A percentile compares a stretch with the other conserved stretches of the same genome.
These are phyloP conservation scores for Drosophila peninsularis DNA, from an alignment of 2,888 invertebrate species.

Conservation along the genomic window DNA sequence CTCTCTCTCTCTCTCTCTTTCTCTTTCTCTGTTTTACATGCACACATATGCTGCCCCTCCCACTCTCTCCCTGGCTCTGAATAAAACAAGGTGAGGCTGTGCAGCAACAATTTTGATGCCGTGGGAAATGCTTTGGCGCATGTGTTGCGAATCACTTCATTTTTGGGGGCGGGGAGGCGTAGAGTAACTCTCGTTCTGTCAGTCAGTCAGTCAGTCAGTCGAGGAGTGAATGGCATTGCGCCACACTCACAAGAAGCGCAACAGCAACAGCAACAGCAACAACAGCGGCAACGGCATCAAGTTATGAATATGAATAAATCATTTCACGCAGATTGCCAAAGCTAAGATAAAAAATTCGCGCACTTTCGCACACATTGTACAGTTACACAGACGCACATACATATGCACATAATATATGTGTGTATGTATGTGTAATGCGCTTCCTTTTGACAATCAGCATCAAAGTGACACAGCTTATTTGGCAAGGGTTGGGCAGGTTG, in stretches of 20 bases:
- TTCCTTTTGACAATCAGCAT: constrained; percentile 66
- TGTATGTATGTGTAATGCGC: constrained; percentile 10
- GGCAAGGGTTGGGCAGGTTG: constrained; percentile 3
- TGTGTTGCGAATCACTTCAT: constrained; percentile 56
- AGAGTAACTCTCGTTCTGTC: constrained; percentile 53
- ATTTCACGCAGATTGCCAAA: constrained; percentile 79
- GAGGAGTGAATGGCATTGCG: constrained; percentile 60
- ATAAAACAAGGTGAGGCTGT: constrained; percentile 69
- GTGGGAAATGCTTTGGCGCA: constrained; percentile 70
- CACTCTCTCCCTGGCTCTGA: constrained; percentile 8
- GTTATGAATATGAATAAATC: constrained; percentile 81
- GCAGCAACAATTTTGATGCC: constrained; percentile 74
- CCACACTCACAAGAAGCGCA: constrained; percentile 32
- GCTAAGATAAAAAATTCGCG: constrained; percentile 61
- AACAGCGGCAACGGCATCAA: constrained; percentile 61
- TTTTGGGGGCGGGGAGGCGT: constrained; percentile 6
- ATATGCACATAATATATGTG: not conserved
- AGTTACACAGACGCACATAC: constrained; percentile 1
- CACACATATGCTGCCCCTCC: not conserved
- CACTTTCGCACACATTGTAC: constrained; percentile 43
- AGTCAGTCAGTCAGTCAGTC: constrained; percentile 46
- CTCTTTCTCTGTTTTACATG: not conserved
- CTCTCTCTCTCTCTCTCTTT: not conserved
- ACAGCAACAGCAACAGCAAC: constrained; percentile 43
- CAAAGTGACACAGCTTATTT: constrained; percentile 49